These are phyloP conservation scores for Athetis lepigone DNA, from an alignment of 2,888 invertebrate species.

Conservation along the genomic window DNA sequence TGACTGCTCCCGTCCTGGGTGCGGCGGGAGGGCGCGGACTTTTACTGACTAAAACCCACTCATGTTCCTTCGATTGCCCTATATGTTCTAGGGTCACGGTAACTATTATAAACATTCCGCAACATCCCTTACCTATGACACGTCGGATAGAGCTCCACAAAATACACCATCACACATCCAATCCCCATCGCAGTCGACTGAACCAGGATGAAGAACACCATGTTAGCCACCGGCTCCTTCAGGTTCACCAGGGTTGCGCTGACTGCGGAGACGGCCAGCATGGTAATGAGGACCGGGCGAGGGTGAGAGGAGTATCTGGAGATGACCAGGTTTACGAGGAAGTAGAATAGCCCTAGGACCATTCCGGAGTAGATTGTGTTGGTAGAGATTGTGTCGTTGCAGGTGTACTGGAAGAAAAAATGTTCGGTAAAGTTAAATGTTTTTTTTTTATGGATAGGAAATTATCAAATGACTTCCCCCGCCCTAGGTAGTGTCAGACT, in stretches of 20 bases:
- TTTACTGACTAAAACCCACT: too few species aligned
- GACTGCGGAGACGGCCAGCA: constrained; percentile 84
- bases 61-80: too few species aligned
- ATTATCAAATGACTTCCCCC: too few species aligned
- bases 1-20: too few species aligned
- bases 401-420: constrained; percentile 65
- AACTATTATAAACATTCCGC: too few species aligned
- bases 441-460: too few species aligned
- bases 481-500: too few species aligned
- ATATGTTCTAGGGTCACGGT: too few species aligned
- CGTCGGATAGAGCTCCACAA: constrained; percentile 79
- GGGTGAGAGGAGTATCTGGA: constrained; percentile 85
- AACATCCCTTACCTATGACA: constrained; percentile 73
- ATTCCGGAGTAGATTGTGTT: constrained; percentile 91
- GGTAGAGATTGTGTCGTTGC: constrained; percentile 83
- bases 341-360: constrained; percentile 90
- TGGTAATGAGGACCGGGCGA: constrained; percentile 82
- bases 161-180: constrained; percentile 74
- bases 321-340: constrained; percentile 86
- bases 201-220: constrained; percentile 73
- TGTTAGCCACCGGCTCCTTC: constrained; percentile 68
- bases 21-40: too few species aligned
- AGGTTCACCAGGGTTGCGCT: constrained; percentile 89
- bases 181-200: constrained; percentile 71
- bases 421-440: too few species aligned